Evolutionary conservation across 2,113 vertebrate genomes (phyloP).

Genomic region (Equus quagga): DNA sequence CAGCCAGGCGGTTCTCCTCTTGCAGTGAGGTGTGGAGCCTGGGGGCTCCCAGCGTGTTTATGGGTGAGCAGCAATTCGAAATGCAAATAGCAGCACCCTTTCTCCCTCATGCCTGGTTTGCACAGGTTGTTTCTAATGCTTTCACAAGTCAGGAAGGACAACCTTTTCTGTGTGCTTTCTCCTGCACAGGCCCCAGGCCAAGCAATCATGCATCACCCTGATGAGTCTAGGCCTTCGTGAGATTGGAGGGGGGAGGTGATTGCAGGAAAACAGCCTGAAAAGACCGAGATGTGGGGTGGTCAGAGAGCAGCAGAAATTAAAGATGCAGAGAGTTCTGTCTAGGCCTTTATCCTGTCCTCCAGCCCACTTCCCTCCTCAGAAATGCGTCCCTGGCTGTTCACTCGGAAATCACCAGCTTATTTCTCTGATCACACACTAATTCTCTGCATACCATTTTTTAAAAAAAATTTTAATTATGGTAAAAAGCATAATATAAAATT

Average conservation of each 20-base stretch:
- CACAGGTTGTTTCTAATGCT: accelerated
- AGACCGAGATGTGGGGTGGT: accelerated
- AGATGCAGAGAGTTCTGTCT: accelerated
- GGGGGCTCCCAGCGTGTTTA: too few relatives aligned
- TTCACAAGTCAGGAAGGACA: not conserved
- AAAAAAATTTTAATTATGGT: accelerated
- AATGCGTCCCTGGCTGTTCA: not conserved
- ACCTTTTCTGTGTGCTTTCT: accelerated
- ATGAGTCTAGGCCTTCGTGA: not conserved
- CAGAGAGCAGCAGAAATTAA: accelerated
- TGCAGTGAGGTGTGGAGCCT: too few relatives aligned
- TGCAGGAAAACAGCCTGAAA: not conserved
- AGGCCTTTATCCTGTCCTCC: too few relatives aligned
- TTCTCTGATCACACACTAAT: not conserved
- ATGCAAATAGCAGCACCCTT: not conserved
- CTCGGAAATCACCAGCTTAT: not conserved
- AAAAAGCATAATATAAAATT: not conserved
- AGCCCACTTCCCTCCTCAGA: not conserved
- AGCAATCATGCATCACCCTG: accelerated
- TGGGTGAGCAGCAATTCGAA: not conserved
- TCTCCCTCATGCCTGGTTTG: not conserved
- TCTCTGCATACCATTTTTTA: not conserved
- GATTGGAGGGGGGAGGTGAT: not conserved
- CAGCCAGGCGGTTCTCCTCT: not conserved
- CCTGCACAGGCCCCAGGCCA: not conserved